phyloP scores from a whole-genome alignment of 2,797 vertebrate genomes.

The Argentina silus region DNA sequence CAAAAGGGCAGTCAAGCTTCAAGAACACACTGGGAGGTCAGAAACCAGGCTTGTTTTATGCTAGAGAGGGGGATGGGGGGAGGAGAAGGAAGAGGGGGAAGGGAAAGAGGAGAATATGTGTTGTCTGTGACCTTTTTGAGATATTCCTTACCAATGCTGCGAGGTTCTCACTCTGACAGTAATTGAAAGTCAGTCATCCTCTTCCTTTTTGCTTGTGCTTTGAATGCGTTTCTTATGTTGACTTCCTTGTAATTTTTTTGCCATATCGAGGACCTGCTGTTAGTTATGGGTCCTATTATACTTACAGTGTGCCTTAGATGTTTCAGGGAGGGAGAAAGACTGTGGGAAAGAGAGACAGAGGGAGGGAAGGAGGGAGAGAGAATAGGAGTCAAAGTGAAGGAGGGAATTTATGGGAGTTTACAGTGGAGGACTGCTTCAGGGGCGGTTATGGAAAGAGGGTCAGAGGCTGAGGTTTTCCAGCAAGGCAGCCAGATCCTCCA shows the following conservation, averaged over 20 bases:
- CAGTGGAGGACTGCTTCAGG: neutral
- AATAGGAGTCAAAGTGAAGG: neutral
- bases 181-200: neutral
- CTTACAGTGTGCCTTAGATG: neutral
- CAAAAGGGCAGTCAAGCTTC: neutral
- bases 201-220: neutral
- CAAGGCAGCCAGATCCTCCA: conserved; percentile 9
- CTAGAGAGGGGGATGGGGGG: neutral
- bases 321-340: neutral
- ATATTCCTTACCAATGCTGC: neutral
- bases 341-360: neutral
- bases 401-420: neutral
- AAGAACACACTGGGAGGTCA: neutral
- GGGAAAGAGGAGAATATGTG: neutral
- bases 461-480: conserved; percentile 17
- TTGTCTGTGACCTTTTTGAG: neutral
- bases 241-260: too few species aligned
- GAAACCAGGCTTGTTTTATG: neutral
- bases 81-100: neutral
- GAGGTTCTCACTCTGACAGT: neutral
- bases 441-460: conserved; percentile 14
- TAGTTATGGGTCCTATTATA: too few species aligned
- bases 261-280: too few species aligned
- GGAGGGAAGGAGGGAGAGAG: neutral
- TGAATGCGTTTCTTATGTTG: neutral